phyloP scores from a whole-genome alignment of 2,113 vertebrate species.

The Benitochromis conjunctus region DNA sequence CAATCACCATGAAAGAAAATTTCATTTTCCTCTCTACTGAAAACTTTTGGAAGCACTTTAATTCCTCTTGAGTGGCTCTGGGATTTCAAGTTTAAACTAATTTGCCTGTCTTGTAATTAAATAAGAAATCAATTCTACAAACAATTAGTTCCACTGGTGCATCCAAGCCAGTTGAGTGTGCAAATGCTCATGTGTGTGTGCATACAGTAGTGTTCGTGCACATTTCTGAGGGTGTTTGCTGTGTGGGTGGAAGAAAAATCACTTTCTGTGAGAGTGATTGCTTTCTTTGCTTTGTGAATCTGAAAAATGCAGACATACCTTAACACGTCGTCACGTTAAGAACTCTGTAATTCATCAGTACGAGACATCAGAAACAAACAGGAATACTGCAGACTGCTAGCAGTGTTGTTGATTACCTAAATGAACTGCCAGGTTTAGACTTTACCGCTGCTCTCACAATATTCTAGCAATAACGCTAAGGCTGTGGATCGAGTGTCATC shows the following conservation, averaged over 20 bases:
- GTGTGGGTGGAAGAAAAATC: conserved; percentile 18
- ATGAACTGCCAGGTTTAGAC: background rate
- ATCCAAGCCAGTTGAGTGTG: background rate
- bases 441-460: background rate
- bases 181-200: background rate
- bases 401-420: background rate
- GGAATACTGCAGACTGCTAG: background rate
- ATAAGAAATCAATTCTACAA: conserved; percentile 65
- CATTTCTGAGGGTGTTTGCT: background rate
- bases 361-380: background rate
- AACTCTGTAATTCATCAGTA: background rate
- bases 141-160: conserved; percentile 52
- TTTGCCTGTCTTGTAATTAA: conserved; percentile 63
- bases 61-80: conserved; percentile 39
- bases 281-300: background rate
- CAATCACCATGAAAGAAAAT: conserved; percentile 17
- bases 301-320: background rate
- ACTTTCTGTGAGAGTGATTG: background rate
- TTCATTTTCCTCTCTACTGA: conserved; percentile 24
- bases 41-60: conserved; percentile 48
- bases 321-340: background rate
- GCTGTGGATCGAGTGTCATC: background rate
- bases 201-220: background rate
- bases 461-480: background rate
- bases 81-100: conserved; percentile 53